A percentile compares a stretch with the other conserved stretches of the same genome.
These are phyloP conservation scores for Zosterops borbonicus DNA, from an alignment of 2,113 vertebrate species.

Conservation along the genomic window DNA sequence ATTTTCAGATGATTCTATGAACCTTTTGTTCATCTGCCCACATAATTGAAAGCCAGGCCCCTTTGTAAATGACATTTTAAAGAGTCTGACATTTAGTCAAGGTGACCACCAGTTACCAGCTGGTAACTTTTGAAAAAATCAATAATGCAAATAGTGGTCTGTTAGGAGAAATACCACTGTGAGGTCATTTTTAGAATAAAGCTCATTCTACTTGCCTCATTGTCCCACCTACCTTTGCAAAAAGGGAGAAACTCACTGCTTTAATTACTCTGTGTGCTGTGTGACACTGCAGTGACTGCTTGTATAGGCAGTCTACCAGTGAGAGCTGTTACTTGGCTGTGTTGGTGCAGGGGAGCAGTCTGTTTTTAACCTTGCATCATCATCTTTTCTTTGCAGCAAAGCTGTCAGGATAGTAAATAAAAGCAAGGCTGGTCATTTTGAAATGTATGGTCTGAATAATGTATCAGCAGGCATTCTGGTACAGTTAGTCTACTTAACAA, in stretches of 20 bases:
- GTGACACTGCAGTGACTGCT: background rate
- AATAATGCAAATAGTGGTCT: conserved; percentile 24
- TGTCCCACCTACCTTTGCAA: background rate
- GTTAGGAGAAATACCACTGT: conserved; percentile 2
- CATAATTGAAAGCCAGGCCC: background rate
- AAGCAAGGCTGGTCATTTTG: conserved; percentile 1
- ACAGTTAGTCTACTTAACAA: background rate
- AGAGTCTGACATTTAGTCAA: conserved; percentile 43
- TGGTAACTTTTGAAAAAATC: conserved; percentile 31
- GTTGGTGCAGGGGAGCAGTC: background rate
- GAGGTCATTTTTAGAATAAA: conserved; percentile 23
- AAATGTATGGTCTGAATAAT: background rate
- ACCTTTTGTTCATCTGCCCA: background rate
- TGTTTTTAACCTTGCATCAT: conserved; percentile 18
- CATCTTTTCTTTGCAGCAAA: conserved; percentile 9
- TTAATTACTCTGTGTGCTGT: background rate
- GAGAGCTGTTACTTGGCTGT: background rate
- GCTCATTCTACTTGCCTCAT: background rate
- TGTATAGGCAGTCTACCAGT: background rate
- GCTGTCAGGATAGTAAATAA: background rate
- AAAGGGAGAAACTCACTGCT: background rate
- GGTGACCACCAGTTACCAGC: conserved; percentile 28
- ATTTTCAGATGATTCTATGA: background rate
- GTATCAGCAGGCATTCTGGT: background rate
- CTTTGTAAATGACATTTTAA: conserved; percentile 11